A percentile compares a stretch with the other conserved stretches of the same genome.
phyloP scores from a whole-genome alignment of 1,140 invertebrate genomes.

The Schmidtea mediterranea region DNA sequence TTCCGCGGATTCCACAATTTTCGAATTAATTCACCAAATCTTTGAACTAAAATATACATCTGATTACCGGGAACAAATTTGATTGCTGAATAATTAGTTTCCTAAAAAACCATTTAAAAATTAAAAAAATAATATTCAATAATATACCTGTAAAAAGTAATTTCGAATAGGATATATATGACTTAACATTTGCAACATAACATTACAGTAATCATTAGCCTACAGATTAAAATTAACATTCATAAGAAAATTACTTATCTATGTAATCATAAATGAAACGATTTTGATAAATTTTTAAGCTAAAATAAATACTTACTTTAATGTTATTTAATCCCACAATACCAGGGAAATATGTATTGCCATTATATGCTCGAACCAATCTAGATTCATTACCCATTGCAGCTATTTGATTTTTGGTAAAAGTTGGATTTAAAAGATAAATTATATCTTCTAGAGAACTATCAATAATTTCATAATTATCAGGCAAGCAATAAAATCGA shows the following conservation, averaged over 20 bases:
- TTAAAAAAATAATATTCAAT: too few species aligned
- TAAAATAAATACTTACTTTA: conserved; percentile 52
- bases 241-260: conserved; percentile 36
- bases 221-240: neutral
- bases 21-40: conserved; percentile 81
- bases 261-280: too few species aligned
- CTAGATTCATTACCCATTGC: conserved; percentile 53
- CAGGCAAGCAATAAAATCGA: conserved; percentile 92
- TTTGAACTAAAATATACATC: conserved; percentile 56
- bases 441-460: conserved; percentile 94
- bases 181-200: conserved; percentile 73
- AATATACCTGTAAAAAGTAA: conserved; percentile 44
- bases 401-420: conserved; percentile 48
- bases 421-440: conserved; percentile 92
- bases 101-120: conserved; percentile 26
- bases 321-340: conserved; percentile 90
- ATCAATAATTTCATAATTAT: conserved; percentile 98
- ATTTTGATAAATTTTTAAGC: conserved; percentile 45
- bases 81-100: conserved; percentile 62
- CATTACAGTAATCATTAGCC: conserved; percentile 74
- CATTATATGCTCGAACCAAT: conserved; percentile 74
- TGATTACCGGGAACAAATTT: conserved; percentile 54
- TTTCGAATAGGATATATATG: conserved; percentile 74
- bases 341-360: conserved; percentile 68
- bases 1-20: conserved; percentile 97